Evolutionary conservation across 2,888 invertebrate species (phyloP).

Genomic region (Acrocyrtus sp.): DNA sequence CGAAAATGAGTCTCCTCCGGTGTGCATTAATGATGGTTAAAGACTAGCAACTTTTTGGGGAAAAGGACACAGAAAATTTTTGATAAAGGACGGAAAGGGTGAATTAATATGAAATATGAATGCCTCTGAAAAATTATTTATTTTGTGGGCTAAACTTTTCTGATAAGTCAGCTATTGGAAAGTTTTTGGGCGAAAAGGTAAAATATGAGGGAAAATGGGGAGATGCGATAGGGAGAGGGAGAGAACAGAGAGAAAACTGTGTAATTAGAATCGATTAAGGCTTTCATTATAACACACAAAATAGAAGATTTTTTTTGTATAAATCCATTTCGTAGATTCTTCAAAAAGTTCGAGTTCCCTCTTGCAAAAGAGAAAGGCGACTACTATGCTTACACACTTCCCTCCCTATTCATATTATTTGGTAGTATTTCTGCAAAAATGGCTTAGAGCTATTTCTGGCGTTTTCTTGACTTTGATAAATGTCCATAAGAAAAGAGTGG

Average conservation of each 20-base stretch:
- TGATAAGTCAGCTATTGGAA: slow-evolving; percentile 12
- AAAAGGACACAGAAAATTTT: no score
- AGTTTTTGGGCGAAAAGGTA: background rate
- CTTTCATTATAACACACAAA: slow-evolving; percentile 43
- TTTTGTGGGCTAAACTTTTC: slow-evolving; percentile 4
- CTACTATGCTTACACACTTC: background rate
- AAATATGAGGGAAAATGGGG: background rate
- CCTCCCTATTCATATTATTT: no score
- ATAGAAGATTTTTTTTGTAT: background rate
- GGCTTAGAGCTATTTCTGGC: slow-evolving; percentile 31
- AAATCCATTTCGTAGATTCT: no score
- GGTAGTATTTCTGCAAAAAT: no score
- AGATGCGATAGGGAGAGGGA: background rate
- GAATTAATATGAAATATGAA: background rate
- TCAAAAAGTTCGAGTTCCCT: no score
- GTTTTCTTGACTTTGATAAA: slow-evolving; percentile 20
- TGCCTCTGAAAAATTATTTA: slow-evolving; percentile 1
- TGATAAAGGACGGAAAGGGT: background rate
- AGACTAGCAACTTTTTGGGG: no score
- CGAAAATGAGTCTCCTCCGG: no score
- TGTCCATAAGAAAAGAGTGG: slow-evolving; percentile 1
- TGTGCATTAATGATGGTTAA: no score
- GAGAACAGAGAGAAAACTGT: slow-evolving; percentile 2
- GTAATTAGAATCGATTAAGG: slow-evolving; percentile 42
- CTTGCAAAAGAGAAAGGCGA: background rate